A percentile compares a stretch with the other conserved stretches of the same genome.
Conservation (phyloP, 2,797 vertebrate species). For the Acropternis orthonyx region DNA sequence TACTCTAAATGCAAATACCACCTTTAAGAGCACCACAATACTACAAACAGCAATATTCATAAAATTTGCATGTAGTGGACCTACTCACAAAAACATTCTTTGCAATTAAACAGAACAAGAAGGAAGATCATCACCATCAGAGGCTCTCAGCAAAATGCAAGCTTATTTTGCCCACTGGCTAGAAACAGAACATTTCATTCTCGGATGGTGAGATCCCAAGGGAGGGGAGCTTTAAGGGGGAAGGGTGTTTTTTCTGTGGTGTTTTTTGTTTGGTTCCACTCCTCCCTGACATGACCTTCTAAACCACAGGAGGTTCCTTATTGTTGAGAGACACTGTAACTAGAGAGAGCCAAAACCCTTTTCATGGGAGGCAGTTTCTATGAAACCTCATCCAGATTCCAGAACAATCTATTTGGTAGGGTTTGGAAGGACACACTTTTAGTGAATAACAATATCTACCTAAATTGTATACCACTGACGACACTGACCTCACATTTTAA, state of each 20-base stretch:
- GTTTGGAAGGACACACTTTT: background rate
- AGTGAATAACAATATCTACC: background rate
- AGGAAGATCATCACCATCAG: background rate
- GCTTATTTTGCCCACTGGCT: background rate
- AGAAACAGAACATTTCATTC: background rate
- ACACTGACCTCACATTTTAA: background rate
- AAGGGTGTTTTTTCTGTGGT: background rate
- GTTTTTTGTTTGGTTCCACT: background rate
- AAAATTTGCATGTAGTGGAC: background rate
- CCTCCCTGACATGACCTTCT: background rate
- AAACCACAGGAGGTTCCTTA: background rate
- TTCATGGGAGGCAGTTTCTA: background rate
- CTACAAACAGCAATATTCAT: background rate
- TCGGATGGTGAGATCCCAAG: background rate
- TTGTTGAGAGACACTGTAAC: background rate
- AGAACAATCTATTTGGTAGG: background rate
- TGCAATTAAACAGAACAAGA: background rate
- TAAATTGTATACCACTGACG: background rate
- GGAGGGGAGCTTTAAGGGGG: background rate
- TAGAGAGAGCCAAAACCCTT: background rate
- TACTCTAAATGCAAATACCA: background rate
- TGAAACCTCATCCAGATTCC: background rate
- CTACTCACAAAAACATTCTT: background rate
- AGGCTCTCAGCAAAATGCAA: background rate
- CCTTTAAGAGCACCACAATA: background rate